Conservation (phyloP, 2,888 invertebrate genomes). For the Hydraecia micacea region DNA sequence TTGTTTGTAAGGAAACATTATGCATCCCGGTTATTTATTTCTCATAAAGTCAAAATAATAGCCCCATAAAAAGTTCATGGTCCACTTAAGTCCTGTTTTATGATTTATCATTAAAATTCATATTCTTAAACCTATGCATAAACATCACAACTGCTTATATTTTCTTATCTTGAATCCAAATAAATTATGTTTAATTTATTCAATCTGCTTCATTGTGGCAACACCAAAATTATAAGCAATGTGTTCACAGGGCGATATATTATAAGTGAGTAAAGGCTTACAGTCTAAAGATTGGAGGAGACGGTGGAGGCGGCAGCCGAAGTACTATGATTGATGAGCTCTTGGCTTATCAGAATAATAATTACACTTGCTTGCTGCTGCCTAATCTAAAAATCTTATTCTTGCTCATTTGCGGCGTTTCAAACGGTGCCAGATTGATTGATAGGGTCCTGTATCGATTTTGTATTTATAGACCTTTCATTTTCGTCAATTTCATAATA, state of each 20-base stretch:
- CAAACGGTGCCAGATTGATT: constrained; percentile 63
- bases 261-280: constrained; percentile 59
- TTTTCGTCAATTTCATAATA: constrained; percentile 15
- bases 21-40: constrained; percentile 29
- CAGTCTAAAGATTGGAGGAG: constrained; percentile 63
- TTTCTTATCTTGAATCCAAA: constrained; percentile 13
- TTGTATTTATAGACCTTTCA: constrained; percentile 19
- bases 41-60: constrained; percentile 31
- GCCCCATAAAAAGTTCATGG: constrained; percentile 37
- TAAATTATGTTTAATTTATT: constrained; percentile 34
- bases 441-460: constrained; percentile 56
- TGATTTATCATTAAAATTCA: constrained; percentile 28
- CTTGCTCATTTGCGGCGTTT: constrained; percentile 57
- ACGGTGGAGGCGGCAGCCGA: constrained; percentile 63
- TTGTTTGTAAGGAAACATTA: constrained; percentile 16
- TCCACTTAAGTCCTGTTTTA: constrained; percentile 39
- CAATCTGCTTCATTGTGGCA: constrained; percentile 34
- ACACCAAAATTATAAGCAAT: constrained; percentile 36
- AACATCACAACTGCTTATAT: constrained; percentile 7
- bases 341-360: constrained; percentile 70
- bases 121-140: constrained; percentile 10
- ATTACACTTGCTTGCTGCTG: constrained; percentile 66
- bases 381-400: constrained; percentile 69
- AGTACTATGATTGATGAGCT: constrained; percentile 78
- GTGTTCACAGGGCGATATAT: constrained; percentile 45